phyloP scores from a whole-genome alignment of 2,113 vertebrate species.

The Anarhynchus alexandrinus region DNA sequence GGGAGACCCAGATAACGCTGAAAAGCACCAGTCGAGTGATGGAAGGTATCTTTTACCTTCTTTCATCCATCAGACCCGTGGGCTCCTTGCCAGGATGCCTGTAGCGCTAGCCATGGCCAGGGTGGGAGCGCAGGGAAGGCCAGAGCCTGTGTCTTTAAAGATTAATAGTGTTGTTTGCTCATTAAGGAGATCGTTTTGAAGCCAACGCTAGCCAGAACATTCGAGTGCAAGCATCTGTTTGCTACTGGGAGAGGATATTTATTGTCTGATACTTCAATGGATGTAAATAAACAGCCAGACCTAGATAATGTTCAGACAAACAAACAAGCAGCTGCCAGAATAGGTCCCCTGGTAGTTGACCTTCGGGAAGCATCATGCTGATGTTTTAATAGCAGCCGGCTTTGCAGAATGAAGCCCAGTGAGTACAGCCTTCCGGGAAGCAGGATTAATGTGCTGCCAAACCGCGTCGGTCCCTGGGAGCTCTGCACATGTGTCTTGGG shows the following conservation, averaged over 20 bases:
- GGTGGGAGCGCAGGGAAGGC: not conserved
- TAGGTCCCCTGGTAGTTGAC: conserved; percentile 72
- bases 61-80: not conserved
- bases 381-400: conserved; percentile 73
- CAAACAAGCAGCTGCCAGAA: conserved; percentile 80
- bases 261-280: conserved; percentile 77
- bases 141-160: conserved; percentile 62
- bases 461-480: not conserved
- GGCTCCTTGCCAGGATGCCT: not conserved
- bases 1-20: not conserved
- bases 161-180: conserved; percentile 73
- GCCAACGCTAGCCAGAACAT: conserved; percentile 54
- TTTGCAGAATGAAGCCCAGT: conserved; percentile 7
- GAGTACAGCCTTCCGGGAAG: not conserved
- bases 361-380: conserved; percentile 66
- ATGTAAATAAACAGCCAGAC: conserved; percentile 76
- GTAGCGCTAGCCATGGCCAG: not conserved
- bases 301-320: conserved; percentile 78
- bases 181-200: conserved; percentile 76
- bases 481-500: not conserved
- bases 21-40: not conserved
- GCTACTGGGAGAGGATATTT: conserved; percentile 79
- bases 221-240: conserved; percentile 78
- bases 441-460: not conserved
- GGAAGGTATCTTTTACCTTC: not conserved